These are phyloP conservation scores for Gari tellinella DNA, from an alignment of 2,888 invertebrate species.

Conservation along the genomic window DNA sequence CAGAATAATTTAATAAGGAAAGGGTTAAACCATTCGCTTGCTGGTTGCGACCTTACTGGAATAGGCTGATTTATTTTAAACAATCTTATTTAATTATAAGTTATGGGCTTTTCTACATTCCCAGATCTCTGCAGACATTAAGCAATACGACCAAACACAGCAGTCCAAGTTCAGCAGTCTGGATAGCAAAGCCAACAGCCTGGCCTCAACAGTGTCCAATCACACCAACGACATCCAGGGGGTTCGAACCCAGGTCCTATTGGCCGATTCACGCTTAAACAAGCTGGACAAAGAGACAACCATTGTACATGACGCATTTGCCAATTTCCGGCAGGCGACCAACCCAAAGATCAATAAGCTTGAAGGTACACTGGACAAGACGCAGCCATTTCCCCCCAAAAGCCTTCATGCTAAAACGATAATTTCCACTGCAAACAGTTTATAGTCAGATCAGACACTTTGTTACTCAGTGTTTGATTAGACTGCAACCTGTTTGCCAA, in stretches of 20 bases:
- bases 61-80: no score
- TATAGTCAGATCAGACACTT: no score
- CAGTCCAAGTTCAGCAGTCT: constrained; percentile 36
- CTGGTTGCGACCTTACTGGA: no score
- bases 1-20: no score
- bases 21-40: no score
- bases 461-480: no score
- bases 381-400: no score
- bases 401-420: no score
- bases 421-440: no score
- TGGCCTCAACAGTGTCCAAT: constrained; percentile 24
- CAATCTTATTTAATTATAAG: no score
- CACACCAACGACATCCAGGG: constrained; percentile 37
- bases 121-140: constrained; percentile 39
- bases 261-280: constrained; percentile 31
- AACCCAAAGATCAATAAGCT: constrained; percentile 26
- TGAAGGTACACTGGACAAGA: constrained; percentile 16
- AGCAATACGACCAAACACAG: constrained; percentile 42
- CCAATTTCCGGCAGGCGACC: constrained; percentile 35
- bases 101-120: no score
- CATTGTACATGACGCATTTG: constrained; percentile 45
- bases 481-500: no score
- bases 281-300: constrained; percentile 32
- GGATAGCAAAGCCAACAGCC: constrained; percentile 23
- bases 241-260: constrained; percentile 16